Evolutionary conservation across 2,797 vertebrate species (phyloP), one percentile per base, ranked within the genome.

Genomic region (Thamnophis elegans): DNA sequence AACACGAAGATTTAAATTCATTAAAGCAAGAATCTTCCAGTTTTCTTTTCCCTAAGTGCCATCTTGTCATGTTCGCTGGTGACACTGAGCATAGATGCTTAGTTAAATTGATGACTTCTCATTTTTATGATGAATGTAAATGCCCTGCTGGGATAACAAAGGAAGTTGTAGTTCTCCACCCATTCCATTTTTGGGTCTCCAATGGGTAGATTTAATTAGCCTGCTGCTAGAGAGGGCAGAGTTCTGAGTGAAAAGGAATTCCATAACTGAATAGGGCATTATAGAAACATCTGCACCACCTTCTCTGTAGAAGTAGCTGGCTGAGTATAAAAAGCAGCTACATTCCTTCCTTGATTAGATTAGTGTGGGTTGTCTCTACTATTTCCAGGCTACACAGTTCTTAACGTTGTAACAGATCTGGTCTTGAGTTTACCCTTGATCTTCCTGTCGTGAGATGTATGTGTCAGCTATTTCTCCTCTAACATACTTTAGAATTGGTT

Each of bases 281-380:
- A 91, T 0, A 93, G 95, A 95, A 96, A 97, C 96, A 97, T 96
- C 96, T 97, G 96, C 94, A 94, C 91, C 93, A 96, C 96, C 95
- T 96, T 96, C 96, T 93, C 86, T 91, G 93, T 94, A 91, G 95
- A 94, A 95, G 91, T 93, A 87, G 93, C 96, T 95, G 94, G 94
- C 95, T 92, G 95, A 96, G 95, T 95, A 97, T 96, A 97, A 96
- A 97, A 94, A 92, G 93, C 91, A 97, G 94, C 58, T 95, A 88
- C 96, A 95, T 97, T 97, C 95, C 95, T 96, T 94, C 95, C 95
- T 96, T 97, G 96, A 97, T 97, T 96, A 97, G 96, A 96, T 97
- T 95, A 96, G 93, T 4, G 92, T 95, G 94, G 96, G 86, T 47
- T 93, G 85, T 92, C 89, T 95, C 96, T 94, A 94, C 93, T 91